A percentile compares a stretch with the other conserved stretches of the same genome.
Conservation (phyloP, 2,113 vertebrate species). For the Mirza zaza region DNA sequence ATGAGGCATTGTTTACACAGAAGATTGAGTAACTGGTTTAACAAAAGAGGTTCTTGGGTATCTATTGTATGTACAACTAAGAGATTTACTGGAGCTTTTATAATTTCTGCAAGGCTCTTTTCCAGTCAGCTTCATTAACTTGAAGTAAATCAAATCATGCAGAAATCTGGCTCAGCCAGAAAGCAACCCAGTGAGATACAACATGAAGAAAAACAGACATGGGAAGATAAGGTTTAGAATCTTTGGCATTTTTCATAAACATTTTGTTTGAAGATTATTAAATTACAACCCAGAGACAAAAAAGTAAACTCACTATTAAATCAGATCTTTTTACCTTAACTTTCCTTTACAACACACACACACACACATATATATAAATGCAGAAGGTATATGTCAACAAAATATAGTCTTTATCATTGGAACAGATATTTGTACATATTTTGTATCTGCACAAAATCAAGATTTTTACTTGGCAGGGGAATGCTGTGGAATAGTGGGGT, state of each 20-base stretch:
- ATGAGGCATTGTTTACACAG: constrained; percentile 85
- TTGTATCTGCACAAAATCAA: constrained; percentile 54
- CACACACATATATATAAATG: neutral
- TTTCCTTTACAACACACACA: constrained; percentile 65
- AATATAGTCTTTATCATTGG: constrained; percentile 64
- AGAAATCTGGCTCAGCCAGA: constrained; percentile 83
- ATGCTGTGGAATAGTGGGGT: neutral
- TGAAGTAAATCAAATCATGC: constrained; percentile 87
- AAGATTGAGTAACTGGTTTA: constrained; percentile 82
- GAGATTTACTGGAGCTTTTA: constrained; percentile 86
- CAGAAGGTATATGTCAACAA: constrained; percentile 58
- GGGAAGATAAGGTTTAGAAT: constrained; percentile 82
- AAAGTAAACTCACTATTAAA: constrained; percentile 71
- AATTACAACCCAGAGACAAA: constrained; percentile 64
- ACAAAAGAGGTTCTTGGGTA: constrained; percentile 81
- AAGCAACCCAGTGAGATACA: constrained; percentile 80
- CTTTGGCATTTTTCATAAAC: constrained; percentile 85
- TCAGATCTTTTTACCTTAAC: constrained; percentile 55
- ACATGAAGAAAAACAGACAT: constrained; percentile 84
- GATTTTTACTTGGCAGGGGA: neutral
- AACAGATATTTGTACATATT: constrained; percentile 54
- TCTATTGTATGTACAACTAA: constrained; percentile 82
- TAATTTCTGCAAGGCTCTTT: constrained; percentile 83
- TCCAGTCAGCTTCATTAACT: constrained; percentile 86
- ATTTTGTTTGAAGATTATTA: constrained; percentile 81